Base-by-base conservation (phyloP, 53 echinoderm and acorn worm genomes). In the Holothuria leucospilota region DNA sequence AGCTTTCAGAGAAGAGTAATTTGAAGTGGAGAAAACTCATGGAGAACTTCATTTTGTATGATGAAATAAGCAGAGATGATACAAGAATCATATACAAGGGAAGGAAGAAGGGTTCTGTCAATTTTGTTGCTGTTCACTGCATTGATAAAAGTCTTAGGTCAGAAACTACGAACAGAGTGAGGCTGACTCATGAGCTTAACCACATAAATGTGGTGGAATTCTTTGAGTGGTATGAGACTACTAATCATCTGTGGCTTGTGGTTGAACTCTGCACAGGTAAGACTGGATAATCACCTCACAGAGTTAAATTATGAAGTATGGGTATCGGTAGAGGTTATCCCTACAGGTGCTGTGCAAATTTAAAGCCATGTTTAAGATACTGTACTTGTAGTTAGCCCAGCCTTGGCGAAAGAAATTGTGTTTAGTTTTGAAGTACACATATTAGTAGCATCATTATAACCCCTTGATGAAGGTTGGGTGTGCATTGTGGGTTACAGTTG, bases 11-110 rank as follows among this genome's bases (percentile, higher is more conserved):
- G 46, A 46, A 56, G 56, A 56, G 18, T 3, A 56, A 10, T 56
- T 56, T 56, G 1, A 56, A 56, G 18, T 56, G 18, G 56, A 18
- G 16, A 18, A 10, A 12, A 41, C 77, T 71, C 26, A 99, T 99
- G 99, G 99, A 99, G 89, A 99, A 99, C 72, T 99, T 94, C 81
- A 93, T 99, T 66, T 87, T 99, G 34, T 99, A 99, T 71, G 99
- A 99, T 85, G 99, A 99, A 72, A 89, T 99, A 58, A 84, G 85
- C 26, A 77, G 90, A 71, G 94, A 90, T 39, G 92, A 95, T 29
- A 81, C 85, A 63, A 69, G 90, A 38, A 94, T 91, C 46, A 89
- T 92, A 52, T 99, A 99, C 91, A 99, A 99, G 62, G 99, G 99
- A 14, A 87, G 95, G 49, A 90, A 95, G 62, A 99, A 99, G 61